Base-by-base conservation (phyloP, 1,140 invertebrate species). In the Euglossa dilemma region DNA sequence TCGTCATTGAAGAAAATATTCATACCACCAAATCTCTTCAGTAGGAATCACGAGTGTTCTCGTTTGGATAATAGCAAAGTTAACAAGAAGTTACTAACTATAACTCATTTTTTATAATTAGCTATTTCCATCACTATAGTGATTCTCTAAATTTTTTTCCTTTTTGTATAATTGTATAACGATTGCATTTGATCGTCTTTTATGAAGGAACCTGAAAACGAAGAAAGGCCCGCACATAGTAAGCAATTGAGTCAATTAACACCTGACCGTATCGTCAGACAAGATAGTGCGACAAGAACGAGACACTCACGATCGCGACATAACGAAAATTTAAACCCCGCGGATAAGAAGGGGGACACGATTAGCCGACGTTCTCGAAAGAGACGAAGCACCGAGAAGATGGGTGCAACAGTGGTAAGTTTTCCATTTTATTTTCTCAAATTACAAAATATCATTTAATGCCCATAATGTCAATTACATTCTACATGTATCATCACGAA, bases 341-440 rank as follows among this genome's bases (percentile, higher is more conserved):
- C 76, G 7, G 93, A 94, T 43, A 94, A 94, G 69, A 94, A 93
- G 73, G 84, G 67, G 18, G 92, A 94, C 72, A 87, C 88, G 69
- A 80, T 91, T 50, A 85, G 87, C 23, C 90, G 94, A 47, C 94
- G 95, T 81, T 92, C 94, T 23, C 93, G 95, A 78, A 95, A 95
- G 84, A 92, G 95, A 54, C 94, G 94, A 16, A 95, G 95, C 75
- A 92, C 93, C 7, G 95, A 95, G 87, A 95, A 95, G 90, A 93
- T 94, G 89, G 94, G 94, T n/a, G 93, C 93, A 0, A 94, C 93
- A 80, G 94, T 95, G 92, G 95, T 95, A 93, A 95, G 95, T 87
- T 9, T 12, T 52, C 8, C 12, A 20, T n/a, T n/a, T 11, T 43
- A 16, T 64, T 61, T 61, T 14, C 57, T 9, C 23, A 23, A 20